These are phyloP conservation scores for Xenops minutus DNA, from an alignment of 2,797 vertebrate species.

Conservation along the genomic window DNA sequence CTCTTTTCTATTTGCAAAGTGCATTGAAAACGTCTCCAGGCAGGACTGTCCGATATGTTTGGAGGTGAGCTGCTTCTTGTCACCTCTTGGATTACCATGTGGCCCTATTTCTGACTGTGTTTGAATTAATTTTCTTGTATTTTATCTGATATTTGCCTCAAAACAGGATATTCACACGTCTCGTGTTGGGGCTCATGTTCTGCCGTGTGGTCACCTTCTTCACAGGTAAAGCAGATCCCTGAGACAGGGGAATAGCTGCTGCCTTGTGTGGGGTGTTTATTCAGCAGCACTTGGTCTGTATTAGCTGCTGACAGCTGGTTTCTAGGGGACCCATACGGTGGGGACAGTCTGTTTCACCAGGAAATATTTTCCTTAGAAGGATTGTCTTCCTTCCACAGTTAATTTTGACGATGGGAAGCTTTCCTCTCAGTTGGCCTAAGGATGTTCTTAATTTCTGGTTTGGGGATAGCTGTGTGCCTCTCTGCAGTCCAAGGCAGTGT, in stretches of 20 bases:
- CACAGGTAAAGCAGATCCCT: constrained; percentile 79
- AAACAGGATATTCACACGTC: constrained; percentile 94
- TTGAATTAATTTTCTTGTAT: not conserved
- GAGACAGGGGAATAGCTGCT: not conserved
- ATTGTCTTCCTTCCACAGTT: not conserved
- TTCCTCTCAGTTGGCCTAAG: not conserved
- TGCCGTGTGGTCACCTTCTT: constrained; percentile 93
- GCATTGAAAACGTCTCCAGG: constrained; percentile 95
- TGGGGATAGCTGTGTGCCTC: not conserved
- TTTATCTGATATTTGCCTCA: not conserved
- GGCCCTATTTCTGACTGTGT: not conserved
- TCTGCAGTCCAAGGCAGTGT: not conserved
- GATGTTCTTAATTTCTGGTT: not conserved
- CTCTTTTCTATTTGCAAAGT: constrained; percentile 72
- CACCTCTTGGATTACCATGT: fast-evolving
- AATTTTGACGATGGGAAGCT: not conserved
- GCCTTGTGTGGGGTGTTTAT: not conserved
- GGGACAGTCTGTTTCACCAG: not conserved
- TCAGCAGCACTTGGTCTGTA: fast-evolving
- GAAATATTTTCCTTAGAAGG: not conserved
- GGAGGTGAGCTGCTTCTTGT: constrained; percentile 80
- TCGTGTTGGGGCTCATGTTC: constrained; percentile 87
- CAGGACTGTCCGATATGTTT: constrained; percentile 96
- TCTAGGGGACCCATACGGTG: fast-evolving
- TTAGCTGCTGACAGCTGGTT: not conserved